Evolutionary conservation across 1,140 invertebrate species (phyloP), one percentile per base, ranked within the genome.

Genomic region (Leguminivora glycinivorella): DNA sequence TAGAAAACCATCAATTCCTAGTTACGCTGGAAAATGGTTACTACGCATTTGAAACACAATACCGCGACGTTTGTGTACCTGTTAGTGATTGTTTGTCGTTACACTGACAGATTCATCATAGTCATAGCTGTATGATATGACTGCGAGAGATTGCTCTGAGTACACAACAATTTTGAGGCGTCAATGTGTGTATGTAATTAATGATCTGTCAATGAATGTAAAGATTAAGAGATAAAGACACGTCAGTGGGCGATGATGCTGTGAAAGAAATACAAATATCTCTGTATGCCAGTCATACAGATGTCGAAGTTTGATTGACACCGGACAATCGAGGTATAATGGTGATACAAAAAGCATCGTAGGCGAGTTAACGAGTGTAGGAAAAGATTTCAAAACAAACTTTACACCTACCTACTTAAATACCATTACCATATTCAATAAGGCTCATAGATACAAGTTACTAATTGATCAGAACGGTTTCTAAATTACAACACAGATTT

Each of bases 121-220:
- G 47, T 38, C n/a, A 47, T 70, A 70, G 58, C 58, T 60, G 56
- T 12, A 63, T 63, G 58, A 63, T 26, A 31, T 31, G 58, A 29
- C 14, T 63, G n/a, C 14, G n/a, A 29, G 29, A 63, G 58, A 63
- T 63, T 29, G 34, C 26, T 63, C 58, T 29, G 6, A 31, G 58
- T 63, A 63, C 58, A 63, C 58, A 63, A 63, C 25, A 52, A 52
- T 9, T 52, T 26, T n/a, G n/a, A 19, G 29, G 58, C 58, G 26
- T 29, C 29, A 29, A 63, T 29, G 24, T 17, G 5, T 19, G 25
- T 29, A 72, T 67, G 68, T 77, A 79, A 79, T 79, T 79, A 79
- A 79, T 79, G 69, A 72, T 34, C 75, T 75, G 75, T 74, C 78
- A 72, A 67, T 69, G 67, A 72, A 71, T 68, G 56, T 58, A 72